phyloP scores from a whole-genome alignment of 2,113 vertebrate genomes.

The Myxocyprinus asiaticus region DNA sequence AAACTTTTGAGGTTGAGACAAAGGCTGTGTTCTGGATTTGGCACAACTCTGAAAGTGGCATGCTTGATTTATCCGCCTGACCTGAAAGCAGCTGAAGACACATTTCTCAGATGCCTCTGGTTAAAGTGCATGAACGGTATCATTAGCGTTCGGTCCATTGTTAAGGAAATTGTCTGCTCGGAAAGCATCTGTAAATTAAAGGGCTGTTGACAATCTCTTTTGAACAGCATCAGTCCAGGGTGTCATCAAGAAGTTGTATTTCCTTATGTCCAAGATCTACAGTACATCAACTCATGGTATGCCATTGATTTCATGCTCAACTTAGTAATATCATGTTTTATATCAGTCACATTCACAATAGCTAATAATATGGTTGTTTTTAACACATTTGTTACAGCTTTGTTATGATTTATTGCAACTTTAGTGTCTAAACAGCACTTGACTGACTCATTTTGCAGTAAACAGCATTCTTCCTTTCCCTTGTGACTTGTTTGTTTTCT shows the following conservation, averaged over 20 bases:
- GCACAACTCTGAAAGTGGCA: conserved; percentile 4
- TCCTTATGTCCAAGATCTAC: not conserved
- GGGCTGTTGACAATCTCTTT: conserved; percentile 36
- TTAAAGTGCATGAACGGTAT: conserved; percentile 47
- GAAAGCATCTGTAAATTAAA: conserved; percentile 52
- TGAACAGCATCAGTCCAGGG: conserved; percentile 8
- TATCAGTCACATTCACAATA: too few species aligned
- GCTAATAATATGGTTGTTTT: too few species aligned
- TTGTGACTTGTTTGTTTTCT: not conserved
- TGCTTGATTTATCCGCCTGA: conserved; percentile 32
- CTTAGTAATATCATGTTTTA: too few species aligned
- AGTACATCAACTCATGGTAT: too few species aligned
- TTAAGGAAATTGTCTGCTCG: conserved; percentile 43
- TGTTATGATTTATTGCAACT: not conserved
- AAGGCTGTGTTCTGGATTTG: conserved; percentile 9
- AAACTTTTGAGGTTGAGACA: conserved; percentile 10
- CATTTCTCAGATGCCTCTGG: conserved; percentile 53
- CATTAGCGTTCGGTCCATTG: conserved; percentile 49
- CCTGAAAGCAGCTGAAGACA: conserved; percentile 47
- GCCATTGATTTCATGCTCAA: too few species aligned
- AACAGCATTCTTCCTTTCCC: not conserved
- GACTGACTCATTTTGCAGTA: not conserved
- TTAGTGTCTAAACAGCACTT: not conserved
- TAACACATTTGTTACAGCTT: too few species aligned
- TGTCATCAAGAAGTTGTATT: conserved; percentile 32